Evolutionary conservation across 1,140 invertebrate genomes (phyloP), one percentile per base, ranked within the genome.

Genomic region (Octopus bimaculoides): DNA sequence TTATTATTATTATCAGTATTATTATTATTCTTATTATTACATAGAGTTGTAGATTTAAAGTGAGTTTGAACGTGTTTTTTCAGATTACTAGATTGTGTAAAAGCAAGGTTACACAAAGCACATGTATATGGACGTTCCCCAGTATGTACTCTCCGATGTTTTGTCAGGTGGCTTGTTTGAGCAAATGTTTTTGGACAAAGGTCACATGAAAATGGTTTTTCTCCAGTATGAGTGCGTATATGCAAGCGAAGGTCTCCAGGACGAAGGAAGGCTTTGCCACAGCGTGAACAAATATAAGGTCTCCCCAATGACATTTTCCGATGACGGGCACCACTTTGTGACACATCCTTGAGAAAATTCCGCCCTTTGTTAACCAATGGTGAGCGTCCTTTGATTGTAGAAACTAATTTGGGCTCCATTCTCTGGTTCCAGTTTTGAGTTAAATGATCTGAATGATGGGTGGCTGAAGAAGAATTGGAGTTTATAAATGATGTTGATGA

Each of bases 51-150:
- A 20, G 66, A 17, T 71, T 71, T 71, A 71, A 71, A 71, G 85
- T 93, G 95, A 84, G 96, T 77, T 78, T 80, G 73, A 66, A 76
- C 74, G 61, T 86, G 85, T 54, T 82, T 83, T 56, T 79, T 81
- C 61, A 87, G 75, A 73, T 84, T 83, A 69, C 81, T 79, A 52
- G 81, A 87, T 94, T 95, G 66, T 12, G 82, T 74, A 82, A 85
- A 85, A 5, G 75, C 77, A 74, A 78, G 78, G 17, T 81, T 80
- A 77, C 83, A 86, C 54, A 78, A 75, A 69, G 71, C 77, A 81
- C 83, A 85, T 20, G 79, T 79, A 79, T 80, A 86, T 54, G 84
- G 83, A 74, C 79, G 73, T 54, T 85, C 83, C 53, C 84, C 84
- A 17, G 84, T 84, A 77, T 85, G 84, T 4, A 81, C 80, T 20